Evolutionary conservation across 2,888 invertebrate species (phyloP).

Genomic region (Neoscelio sp.): DNA sequence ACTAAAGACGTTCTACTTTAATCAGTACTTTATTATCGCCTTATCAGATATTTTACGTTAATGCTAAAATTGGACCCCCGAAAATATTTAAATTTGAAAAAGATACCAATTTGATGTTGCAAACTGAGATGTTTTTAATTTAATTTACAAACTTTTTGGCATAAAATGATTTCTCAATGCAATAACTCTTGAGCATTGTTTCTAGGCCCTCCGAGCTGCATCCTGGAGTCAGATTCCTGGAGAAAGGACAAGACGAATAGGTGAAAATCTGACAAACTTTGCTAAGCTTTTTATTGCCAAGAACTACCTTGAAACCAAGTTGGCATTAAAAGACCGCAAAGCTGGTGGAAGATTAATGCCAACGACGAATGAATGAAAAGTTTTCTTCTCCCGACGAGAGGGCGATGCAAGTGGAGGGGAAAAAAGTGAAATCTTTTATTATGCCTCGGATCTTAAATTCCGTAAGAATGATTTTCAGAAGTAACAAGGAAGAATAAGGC

Average conservation of each 20-base stretch:
- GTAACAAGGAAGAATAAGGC: slow-evolving; percentile 41
- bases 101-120: too few species aligned
- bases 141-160: too few species aligned
- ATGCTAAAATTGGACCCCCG: too few species aligned
- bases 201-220: slow-evolving; percentile 3
- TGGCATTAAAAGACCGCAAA: slow-evolving; percentile 63
- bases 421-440: slow-evolving; percentile 54
- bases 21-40: too few species aligned
- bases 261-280: slow-evolving; percentile 49
- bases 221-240: slow-evolving; percentile 11
- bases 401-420: slow-evolving; percentile 9
- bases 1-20: too few species aligned
- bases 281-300: slow-evolving; percentile 57
- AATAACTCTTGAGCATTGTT: not conserved
- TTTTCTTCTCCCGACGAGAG: slow-evolving; percentile 49
- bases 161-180: not conserved
- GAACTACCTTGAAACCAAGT: slow-evolving; percentile 48
- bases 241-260: slow-evolving; percentile 38
- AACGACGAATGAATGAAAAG: slow-evolving; percentile 67
- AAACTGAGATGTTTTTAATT: too few species aligned
- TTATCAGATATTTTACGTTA: too few species aligned
- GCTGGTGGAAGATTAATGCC: slow-evolving; percentile 66
- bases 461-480: slow-evolving; percentile 45
- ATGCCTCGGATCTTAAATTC: slow-evolving; percentile 46
- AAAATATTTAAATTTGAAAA: too few species aligned